These are phyloP conservation scores for Hylaea fasciaria DNA, from an alignment of 2,888 invertebrate genomes.

Conservation along the genomic window DNA sequence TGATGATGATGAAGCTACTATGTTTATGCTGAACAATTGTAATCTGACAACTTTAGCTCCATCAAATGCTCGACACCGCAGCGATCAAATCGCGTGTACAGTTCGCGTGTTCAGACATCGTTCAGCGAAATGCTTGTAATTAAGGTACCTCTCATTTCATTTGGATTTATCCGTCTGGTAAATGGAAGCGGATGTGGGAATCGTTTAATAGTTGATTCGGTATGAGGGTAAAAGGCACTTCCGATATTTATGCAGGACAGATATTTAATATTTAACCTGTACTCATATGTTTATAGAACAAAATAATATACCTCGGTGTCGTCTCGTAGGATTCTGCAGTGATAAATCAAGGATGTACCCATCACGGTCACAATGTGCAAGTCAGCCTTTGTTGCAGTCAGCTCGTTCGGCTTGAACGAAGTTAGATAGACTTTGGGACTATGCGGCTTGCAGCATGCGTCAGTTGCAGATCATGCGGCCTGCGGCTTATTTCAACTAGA, in stretches of 20 bases:
- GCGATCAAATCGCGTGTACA: conserved; percentile 28
- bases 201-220: conserved; percentile 16
- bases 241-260: no score
- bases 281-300: no score
- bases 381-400: conserved; percentile 49
- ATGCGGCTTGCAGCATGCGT: no score
- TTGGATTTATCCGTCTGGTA: conserved; percentile 30
- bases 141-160: conserved; percentile 39
- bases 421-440: no score
- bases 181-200: conserved; percentile 17
- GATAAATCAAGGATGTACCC: conserved; percentile 51
- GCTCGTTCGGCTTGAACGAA: conserved; percentile 35
- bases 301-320: no score
- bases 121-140: conserved; percentile 36
- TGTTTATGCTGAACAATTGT: no score
- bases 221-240: conserved; percentile 7
- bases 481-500: no score
- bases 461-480: no score
- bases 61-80: not conserved
- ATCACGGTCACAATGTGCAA: conserved; percentile 45
- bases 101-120: conserved; percentile 36
- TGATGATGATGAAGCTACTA: no score
- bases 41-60: not conserved
- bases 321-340: no score
- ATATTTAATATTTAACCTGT: no score